Percentiles rank a stretch among this genome's conserved stretches.
phyloP scores from a whole-genome alignment of 37 sponge, comb jelly and placozoan genomes.

The Agelas oroides region DNA sequence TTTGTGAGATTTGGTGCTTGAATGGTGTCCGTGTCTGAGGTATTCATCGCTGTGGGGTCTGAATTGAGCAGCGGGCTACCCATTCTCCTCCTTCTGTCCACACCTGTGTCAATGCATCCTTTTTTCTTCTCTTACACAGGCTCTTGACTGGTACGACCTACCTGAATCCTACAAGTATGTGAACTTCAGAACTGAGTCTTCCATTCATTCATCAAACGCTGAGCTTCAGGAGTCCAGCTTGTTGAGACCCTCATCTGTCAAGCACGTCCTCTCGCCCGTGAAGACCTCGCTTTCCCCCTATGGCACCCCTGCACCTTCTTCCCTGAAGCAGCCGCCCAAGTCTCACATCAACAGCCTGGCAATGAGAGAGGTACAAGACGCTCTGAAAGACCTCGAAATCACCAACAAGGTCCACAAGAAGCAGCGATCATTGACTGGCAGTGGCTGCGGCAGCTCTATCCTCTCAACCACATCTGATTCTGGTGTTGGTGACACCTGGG shows the following conservation, averaged over 20 bases:
- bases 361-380: slow-evolving; percentile 35
- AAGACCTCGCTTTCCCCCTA: not conserved
- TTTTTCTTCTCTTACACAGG: slow-evolving; percentile 10
- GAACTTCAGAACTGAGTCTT: not conserved
- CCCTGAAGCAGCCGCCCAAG: not conserved
- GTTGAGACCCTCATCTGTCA: not conserved
- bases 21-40: too few species aligned
- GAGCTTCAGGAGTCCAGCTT: not conserved
- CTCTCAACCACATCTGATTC: slow-evolving; percentile 51
- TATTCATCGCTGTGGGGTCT: too few species aligned
- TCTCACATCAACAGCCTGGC: slow-evolving; percentile 31
- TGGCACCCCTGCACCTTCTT: not conserved
- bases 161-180: slow-evolving; percentile 62
- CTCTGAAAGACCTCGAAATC: slow-evolving; percentile 68
- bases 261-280: not conserved
- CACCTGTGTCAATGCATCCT: too few species aligned
- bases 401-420: slow-evolving; percentile 41
- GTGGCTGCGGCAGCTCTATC: slow-evolving; percentile 11
- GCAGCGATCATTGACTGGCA: not conserved
- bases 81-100: too few species aligned
- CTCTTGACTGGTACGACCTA: slow-evolving; percentile 71
- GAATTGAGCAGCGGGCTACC: too few species aligned
- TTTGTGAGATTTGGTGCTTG: too few species aligned
- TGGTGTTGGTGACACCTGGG: slow-evolving; percentile 50
- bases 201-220: not conserved